Evolutionary conservation across 2,113 vertebrate species (phyloP), one percentile per base, ranked within the genome.

Genomic region (Grantiella picta): DNA sequence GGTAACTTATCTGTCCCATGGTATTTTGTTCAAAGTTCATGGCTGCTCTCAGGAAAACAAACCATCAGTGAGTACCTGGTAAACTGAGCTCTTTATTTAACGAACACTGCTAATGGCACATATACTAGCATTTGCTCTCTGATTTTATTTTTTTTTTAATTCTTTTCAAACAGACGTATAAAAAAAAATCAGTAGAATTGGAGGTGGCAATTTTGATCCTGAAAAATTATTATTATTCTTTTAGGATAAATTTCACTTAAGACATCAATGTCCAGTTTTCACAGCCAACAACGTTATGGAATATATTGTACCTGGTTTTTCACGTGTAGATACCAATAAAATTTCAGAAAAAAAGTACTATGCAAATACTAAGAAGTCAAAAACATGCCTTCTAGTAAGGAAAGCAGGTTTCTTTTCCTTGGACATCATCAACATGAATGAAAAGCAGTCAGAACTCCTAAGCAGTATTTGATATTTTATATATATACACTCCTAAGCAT

Each of bases 91-190:
- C 42, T 42, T 49, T 49, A 54, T 64, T 25, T 82, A 82, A 63
- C 20, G 52, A 33, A 3, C 23, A 4, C 15, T 66, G 29, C 35
- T 63, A 68, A 45, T 23, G 21, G 31, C 57, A 91, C 44, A 31
- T 2, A 1, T 12, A 25, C 10, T 2, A 40, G 52, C 11, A 66
- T 23, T 28, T 56, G 9, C 12, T 49, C 42, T 94, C 60, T 70
- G 33, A 36, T 73, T 84, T 31, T 52, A 54, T 16, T 14, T 14
- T 54, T 63, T 11, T 31, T 15, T 25, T 8, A 61, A 7, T 3
- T 20, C 0, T 18, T 68, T 42, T 56, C 47, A 40, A 60, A 42
- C 7, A 42, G 10, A 63, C 0, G 0, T 22, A 38, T 5, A 22
- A 53, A 70, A n/a, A n/a, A n/a, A n/a, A n/a, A n/a, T 69, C 19